These are phyloP conservation scores for Zosterops japonicus DNA, from an alignment of 2,113 vertebrate genomes.

Conservation along the genomic window DNA sequence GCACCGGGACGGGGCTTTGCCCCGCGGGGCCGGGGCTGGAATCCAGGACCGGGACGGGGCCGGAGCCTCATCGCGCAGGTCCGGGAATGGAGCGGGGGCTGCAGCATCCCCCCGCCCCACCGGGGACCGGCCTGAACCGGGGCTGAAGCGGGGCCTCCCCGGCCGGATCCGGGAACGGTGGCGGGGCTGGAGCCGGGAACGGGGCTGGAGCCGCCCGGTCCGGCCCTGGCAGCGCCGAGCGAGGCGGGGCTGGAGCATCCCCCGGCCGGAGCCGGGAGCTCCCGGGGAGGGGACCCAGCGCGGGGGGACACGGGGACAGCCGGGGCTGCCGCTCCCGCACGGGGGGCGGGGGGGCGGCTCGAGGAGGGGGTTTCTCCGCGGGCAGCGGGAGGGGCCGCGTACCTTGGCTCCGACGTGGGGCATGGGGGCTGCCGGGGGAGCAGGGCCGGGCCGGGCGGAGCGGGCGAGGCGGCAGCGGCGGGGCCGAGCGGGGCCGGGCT, in stretches of 20 bases:
- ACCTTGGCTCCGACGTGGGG: slow-evolving; percentile 1
- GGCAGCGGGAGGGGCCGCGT: background rate
- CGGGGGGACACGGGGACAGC: background rate
- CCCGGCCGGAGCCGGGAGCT: background rate
- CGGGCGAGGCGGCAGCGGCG: background rate
- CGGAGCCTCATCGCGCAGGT: background rate
- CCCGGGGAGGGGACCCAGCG: background rate
- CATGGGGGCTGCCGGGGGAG: background rate
- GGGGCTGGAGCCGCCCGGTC: background rate
- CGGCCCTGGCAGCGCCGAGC: background rate
- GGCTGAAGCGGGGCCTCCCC: background rate
- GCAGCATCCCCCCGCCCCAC: background rate
- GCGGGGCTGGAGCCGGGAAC: background rate
- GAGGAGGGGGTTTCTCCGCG: background rate
- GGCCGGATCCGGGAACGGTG: background rate
- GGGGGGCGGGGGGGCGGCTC: too few relatives aligned
- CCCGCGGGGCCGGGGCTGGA: too few relatives aligned
- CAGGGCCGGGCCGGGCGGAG: background rate
- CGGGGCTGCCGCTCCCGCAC: background rate
- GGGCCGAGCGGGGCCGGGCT: background rate
- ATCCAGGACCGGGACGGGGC: background rate
- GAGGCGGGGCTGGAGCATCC: background rate
- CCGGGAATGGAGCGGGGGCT: background rate
- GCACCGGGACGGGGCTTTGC: background rate
- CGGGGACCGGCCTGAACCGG: background rate